Percentiles rank a stretch among this genome's conserved stretches.
These are phyloP conservation scores for Neosilurus mollespiculum DNA, from an alignment of 2,797 vertebrate genomes.

Conservation along the genomic window DNA sequence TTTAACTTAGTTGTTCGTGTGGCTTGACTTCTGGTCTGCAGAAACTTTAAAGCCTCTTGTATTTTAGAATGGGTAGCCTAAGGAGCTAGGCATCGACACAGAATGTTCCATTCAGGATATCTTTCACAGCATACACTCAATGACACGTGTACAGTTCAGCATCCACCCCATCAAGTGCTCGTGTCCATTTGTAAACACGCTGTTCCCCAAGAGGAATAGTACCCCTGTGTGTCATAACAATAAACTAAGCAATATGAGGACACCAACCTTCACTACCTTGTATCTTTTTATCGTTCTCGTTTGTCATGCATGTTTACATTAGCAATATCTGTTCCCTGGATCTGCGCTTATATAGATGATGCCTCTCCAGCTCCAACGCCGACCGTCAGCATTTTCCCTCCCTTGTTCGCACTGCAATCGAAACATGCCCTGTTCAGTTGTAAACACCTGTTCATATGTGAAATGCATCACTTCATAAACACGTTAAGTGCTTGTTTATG, in stretches of 20 bases:
- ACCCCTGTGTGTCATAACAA: conserved; percentile 34
- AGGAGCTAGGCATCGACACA: conserved; percentile 14
- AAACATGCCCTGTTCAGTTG: conserved; percentile 49
- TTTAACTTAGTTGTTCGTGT: not conserved
- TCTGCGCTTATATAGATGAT: conserved; percentile 51
- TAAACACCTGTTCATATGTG: conserved; percentile 55
- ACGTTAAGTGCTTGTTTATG: conserved; percentile 63
- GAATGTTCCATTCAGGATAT: conserved; percentile 21
- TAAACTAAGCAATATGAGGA: conserved; percentile 44
- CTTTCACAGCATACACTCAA: conserved; percentile 9
- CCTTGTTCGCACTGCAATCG: not conserved
- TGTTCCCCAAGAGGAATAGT: conserved; percentile 21
- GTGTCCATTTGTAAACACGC: conserved; percentile 29
- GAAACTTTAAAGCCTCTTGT: conserved; percentile 24
- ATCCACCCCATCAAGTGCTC: not conserved
- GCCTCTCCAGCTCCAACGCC: conserved; percentile 20
- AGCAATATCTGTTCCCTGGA: conserved; percentile 50
- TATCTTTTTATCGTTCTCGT: conserved; percentile 57
- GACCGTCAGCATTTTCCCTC: conserved; percentile 33
- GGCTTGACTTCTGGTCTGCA: conserved; percentile 14
- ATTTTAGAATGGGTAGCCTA: conserved; percentile 24
- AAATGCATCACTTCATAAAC: conserved; percentile 60
- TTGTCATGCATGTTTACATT: conserved; percentile 55
- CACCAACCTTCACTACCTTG: conserved; percentile 13
- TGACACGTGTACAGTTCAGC: not conserved